Percentiles rank a stretch among this genome's conserved stretches.
Evolutionary conservation across 1,140 invertebrate species (phyloP).

Genomic region (Pogonognathellus flavescens): DNA sequence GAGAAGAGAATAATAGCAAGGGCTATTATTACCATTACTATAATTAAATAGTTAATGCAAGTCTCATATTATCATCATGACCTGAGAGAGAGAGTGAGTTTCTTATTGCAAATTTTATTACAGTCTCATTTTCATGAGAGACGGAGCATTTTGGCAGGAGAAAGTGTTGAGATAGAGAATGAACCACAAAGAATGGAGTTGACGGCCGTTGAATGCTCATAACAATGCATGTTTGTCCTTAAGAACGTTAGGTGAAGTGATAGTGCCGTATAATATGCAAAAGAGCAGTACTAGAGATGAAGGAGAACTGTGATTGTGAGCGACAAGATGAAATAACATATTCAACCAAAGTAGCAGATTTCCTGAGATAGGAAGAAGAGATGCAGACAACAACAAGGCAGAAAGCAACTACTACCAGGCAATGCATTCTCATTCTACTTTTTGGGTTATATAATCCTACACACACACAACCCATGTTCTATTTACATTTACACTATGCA

Average conservation of each 20-base stretch:
- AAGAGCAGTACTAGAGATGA: not conserved
- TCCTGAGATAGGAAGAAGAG: slow-evolving; percentile 12
- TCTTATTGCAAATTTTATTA: too few species aligned
- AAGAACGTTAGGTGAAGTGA: slow-evolving; percentile 1
- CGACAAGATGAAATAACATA: slow-evolving; percentile 11
- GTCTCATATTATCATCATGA: too few species aligned
- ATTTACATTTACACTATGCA: not conserved
- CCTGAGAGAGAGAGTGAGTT: too few species aligned
- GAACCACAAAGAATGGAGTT: not conserved
- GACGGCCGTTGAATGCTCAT: slow-evolving; percentile 30
- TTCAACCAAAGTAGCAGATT: slow-evolving; percentile 33
- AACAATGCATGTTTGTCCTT: slow-evolving; percentile 13
- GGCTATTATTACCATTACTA: too few species aligned
- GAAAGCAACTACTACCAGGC: too few species aligned
- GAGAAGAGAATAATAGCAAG: too few species aligned
- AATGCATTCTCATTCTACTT: too few species aligned
- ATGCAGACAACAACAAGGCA: too few species aligned
- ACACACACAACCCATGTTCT: not conserved
- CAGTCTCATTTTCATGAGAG: too few species aligned
- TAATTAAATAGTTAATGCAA: too few species aligned
- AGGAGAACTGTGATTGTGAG: slow-evolving; percentile 2
- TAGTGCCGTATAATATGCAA: not conserved
- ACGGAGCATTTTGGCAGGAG: not conserved
- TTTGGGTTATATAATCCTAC: not conserved
- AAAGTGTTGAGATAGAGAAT: slow-evolving; percentile 5